Evolutionary conservation across 2,113 vertebrate species (phyloP).

Genomic region (Arothron firmamentum): DNA sequence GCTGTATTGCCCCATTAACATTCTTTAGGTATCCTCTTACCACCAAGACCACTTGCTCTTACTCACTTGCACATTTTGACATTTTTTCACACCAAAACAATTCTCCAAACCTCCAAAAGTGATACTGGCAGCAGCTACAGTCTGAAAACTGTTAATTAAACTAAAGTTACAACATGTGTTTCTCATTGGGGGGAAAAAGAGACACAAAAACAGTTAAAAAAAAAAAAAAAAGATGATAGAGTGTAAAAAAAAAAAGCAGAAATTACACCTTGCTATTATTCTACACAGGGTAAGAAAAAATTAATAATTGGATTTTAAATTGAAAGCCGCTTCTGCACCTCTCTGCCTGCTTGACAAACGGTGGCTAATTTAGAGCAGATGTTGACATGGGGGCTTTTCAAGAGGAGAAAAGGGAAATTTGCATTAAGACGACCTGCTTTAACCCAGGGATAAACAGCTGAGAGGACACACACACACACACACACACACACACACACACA

Average conservation of each 20-base stretch:
- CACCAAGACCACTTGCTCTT: constrained; percentile 8
- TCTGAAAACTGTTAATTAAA: not conserved
- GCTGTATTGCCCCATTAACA: constrained; percentile 55
- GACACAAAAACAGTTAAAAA: constrained; percentile 27
- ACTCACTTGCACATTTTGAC: not conserved
- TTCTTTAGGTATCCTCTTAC: constrained; percentile 54
- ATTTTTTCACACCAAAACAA: constrained; percentile 3
- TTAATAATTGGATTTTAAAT: constrained; percentile 60
- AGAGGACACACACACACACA: constrained; percentile 14
- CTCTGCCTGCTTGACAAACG: constrained; percentile 36
- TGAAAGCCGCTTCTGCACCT: constrained; percentile 34
- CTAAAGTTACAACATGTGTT: not conserved
- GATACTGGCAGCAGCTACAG: too few relatives aligned
- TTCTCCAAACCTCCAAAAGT: constrained; percentile 1
- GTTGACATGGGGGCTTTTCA: constrained; percentile 37
- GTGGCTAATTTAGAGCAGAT: constrained; percentile 63
- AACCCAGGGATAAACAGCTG: constrained; percentile 41
- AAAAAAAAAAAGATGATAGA: constrained; percentile 6
- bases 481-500: constrained; percentile 6
- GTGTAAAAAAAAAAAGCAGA: too few relatives aligned
- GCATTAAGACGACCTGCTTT: constrained; percentile 13
- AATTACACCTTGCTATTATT: constrained; percentile 9
- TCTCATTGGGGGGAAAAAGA: constrained; percentile 1
- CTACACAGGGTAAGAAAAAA: constrained; percentile 9
- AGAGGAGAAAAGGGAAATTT: constrained; percentile 35